phyloP scores from a whole-genome alignment of 2,113 vertebrate species.

The Saguinus imperator region DNA sequence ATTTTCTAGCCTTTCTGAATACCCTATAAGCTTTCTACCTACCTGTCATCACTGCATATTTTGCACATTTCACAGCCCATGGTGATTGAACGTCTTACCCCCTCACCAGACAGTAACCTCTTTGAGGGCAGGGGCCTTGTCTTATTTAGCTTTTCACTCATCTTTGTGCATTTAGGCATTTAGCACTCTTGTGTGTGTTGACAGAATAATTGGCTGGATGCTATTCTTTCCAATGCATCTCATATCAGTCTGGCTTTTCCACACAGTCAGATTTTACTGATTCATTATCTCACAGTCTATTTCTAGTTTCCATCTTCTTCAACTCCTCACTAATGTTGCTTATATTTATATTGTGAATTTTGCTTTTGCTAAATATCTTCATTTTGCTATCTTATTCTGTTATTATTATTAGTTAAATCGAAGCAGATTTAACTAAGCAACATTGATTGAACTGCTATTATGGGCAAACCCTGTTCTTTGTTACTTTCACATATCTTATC shows the following conservation, averaged over 20 bases:
- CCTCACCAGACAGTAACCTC: not conserved
- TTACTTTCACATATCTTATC: not conserved
- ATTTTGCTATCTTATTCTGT: not conserved
- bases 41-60: not conserved
- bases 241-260: not conserved
- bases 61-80: not conserved
- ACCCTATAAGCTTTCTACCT: too few relatives aligned
- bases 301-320: not conserved
- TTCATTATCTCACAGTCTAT: not conserved
- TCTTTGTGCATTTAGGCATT: not conserved
- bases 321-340: not conserved
- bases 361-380: not conserved
- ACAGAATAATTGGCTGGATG: not conserved
- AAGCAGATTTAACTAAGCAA: not conserved
- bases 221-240: not conserved
- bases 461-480: not conserved
- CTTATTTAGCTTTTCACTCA: not conserved
- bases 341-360: not conserved
- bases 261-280: not conserved
- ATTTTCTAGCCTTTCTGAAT: not conserved
- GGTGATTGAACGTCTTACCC: not conserved
- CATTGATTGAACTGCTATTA: not conserved
- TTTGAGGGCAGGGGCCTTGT: not conserved
- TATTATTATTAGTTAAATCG: not conserved
- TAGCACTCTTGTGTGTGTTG: not conserved